Percentiles rank a stretch among this genome's conserved stretches.
Conservation (phyloP, 2,113 vertebrate species). For the Pithys albifrons region DNA sequence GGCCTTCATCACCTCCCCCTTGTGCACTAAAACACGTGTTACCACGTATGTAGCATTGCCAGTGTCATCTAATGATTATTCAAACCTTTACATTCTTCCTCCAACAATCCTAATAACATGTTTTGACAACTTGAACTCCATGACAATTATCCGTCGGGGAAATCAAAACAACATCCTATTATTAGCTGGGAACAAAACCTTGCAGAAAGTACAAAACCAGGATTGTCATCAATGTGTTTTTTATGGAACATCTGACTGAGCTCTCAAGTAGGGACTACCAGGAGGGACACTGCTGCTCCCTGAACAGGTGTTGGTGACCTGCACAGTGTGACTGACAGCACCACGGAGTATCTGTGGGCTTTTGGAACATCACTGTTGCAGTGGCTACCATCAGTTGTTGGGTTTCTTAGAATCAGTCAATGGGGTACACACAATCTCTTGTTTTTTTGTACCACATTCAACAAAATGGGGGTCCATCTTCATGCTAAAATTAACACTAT, state of each 20-base stretch:
- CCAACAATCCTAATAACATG: background rate
- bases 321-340: background rate
- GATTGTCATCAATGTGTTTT: background rate
- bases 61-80: background rate
- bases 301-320: background rate
- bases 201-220: background rate
- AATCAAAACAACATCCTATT: background rate
- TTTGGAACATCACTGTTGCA: background rate
- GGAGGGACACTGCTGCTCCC: background rate
- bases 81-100: background rate
- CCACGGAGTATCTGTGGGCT: background rate
- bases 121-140: constrained; percentile 18
- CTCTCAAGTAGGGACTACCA: background rate
- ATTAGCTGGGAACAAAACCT: background rate
- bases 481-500: background rate
- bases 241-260: background rate
- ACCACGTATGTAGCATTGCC: background rate
- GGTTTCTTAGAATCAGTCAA: background rate
- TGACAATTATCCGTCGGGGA: background rate
- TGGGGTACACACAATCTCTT: background rate
- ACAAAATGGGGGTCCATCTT: background rate
- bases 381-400: background rate
- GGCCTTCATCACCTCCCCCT: background rate
- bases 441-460: background rate
- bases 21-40: background rate